A percentile compares a stretch with the other conserved stretches of the same genome.
phyloP scores from a whole-genome alignment of 1,140 invertebrate genomes.

The Laodelphax striatellus region DNA sequence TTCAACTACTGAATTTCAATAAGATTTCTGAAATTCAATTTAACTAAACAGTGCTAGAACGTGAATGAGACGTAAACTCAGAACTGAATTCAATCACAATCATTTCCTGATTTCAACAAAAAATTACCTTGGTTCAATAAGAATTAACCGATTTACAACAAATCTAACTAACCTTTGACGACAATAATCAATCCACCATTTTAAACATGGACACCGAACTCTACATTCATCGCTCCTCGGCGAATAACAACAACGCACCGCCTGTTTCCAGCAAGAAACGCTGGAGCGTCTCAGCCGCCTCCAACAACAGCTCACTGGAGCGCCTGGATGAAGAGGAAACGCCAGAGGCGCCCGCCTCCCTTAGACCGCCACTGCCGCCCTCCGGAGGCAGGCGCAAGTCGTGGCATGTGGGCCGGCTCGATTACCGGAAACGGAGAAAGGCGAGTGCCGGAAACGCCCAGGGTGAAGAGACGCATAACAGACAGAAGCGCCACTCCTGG shows the following conservation, averaged over 20 bases:
- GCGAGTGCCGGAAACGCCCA: conserved; percentile 5
- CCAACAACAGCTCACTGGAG: conserved; percentile 33
- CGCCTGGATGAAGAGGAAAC: conserved; percentile 27
- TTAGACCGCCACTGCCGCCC: neutral
- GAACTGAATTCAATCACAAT: no score
- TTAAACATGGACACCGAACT: conserved; percentile 17
- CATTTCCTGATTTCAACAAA: no score
- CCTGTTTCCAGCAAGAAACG: conserved; percentile 31
- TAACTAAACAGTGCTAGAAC: no score
- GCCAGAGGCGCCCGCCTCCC: neutral
- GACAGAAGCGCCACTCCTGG: conserved; percentile 69
- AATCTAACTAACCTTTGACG: no score
- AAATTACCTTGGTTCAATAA: no score
- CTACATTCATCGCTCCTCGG: conserved; percentile 7
- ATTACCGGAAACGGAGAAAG: conserved; percentile 24
- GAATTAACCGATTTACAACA: no score
- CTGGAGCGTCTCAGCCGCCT: conserved; percentile 23
- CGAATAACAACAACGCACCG: conserved; percentile 20
- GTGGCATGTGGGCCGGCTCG: conserved; percentile 56
- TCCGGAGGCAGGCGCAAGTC: conserved; percentile 43
- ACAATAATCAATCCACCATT: no score
- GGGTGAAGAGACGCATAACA: conserved; percentile 33
- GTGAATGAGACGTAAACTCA: no score
- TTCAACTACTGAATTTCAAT: no score
- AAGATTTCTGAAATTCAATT: no score